These are phyloP conservation scores for Ernsta delagoae DNA, from an alignment of 2,888 invertebrate species.

Conservation along the genomic window DNA sequence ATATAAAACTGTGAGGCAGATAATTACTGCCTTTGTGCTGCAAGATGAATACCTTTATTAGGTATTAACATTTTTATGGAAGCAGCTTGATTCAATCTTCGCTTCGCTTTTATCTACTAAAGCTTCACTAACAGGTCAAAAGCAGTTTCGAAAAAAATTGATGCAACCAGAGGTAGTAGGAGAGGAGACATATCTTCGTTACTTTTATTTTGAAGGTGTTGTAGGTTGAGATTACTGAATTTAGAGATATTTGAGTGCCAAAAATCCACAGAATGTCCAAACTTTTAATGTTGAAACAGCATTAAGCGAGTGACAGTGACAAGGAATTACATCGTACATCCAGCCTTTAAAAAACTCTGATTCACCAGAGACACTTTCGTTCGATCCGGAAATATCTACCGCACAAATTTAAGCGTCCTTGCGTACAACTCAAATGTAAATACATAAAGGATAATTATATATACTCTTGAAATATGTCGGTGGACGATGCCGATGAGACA, in stretches of 20 bases:
- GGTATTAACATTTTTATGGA: too few species aligned
- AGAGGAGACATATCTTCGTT: too few species aligned
- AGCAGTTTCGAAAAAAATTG: too few species aligned
- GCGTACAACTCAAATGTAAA: constrained; percentile 66
- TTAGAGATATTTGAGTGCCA: constrained; percentile 53
- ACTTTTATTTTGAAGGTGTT: too few species aligned
- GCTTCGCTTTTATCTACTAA: too few species aligned
- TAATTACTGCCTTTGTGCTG: too few species aligned
- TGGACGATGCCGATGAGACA: constrained; percentile 50
- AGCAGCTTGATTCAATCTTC: too few species aligned
- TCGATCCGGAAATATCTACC: constrained; percentile 76
- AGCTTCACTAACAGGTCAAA: too few species aligned
- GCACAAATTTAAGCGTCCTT: constrained; percentile 79
- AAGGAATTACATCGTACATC: constrained; percentile 70
- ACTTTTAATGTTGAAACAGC: constrained; percentile 67
- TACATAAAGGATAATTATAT: constrained; percentile 73
- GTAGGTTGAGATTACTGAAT: neutral
- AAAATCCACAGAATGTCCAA: constrained; percentile 65
- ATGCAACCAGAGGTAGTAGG: too few species aligned
- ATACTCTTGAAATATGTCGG: constrained; percentile 48
- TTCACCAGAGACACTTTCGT: constrained; percentile 77
- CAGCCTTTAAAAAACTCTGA: constrained; percentile 70
- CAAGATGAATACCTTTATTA: too few species aligned
- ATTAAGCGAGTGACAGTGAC: constrained; percentile 58
- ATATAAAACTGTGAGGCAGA: too few species aligned